Percentiles rank a stretch among this genome's conserved stretches.
These are phyloP conservation scores for Miniopterus natalensis DNA, from an alignment of 2,113 vertebrate genomes.

Conservation along the genomic window DNA sequence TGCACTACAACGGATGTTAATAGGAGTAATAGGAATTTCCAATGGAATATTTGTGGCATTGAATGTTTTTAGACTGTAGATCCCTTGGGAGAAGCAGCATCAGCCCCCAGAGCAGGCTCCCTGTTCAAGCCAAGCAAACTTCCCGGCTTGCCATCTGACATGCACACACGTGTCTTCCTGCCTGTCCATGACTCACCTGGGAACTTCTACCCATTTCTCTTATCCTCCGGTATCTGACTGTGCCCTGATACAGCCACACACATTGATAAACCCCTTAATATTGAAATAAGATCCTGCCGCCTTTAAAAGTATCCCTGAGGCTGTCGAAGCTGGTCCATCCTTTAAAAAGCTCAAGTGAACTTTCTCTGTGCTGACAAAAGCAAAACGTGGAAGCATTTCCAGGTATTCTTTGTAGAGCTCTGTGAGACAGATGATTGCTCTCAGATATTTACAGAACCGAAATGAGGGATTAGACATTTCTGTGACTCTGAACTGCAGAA, in stretches of 20 bases:
- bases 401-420: not conserved
- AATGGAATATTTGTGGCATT: not conserved
- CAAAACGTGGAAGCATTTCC: not conserved
- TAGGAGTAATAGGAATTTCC: not conserved
- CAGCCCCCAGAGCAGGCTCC: not conserved
- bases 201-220: not conserved
- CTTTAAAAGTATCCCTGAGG: not conserved
- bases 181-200: not conserved
- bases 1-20: not conserved
- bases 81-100: not conserved
- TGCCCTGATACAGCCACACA: not conserved
- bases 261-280: not conserved
- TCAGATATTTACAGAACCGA: constrained; percentile 5
- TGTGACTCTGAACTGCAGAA: not conserved
- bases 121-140: not conserved
- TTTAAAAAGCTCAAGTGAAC: not conserved
- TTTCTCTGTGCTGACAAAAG: not conserved
- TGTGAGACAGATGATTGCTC: not conserved
- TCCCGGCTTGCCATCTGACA: not conserved
- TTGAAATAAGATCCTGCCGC: not conserved
- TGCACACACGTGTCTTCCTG: rapidly evolving
- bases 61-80: not conserved
- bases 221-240: not conserved
- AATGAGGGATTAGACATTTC: not conserved
- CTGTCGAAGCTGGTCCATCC: not conserved